A percentile compares a stretch with the other conserved stretches of the same genome.
Conservation (phyloP, 2,113 vertebrate species). For the Xerus inauris region DNA sequence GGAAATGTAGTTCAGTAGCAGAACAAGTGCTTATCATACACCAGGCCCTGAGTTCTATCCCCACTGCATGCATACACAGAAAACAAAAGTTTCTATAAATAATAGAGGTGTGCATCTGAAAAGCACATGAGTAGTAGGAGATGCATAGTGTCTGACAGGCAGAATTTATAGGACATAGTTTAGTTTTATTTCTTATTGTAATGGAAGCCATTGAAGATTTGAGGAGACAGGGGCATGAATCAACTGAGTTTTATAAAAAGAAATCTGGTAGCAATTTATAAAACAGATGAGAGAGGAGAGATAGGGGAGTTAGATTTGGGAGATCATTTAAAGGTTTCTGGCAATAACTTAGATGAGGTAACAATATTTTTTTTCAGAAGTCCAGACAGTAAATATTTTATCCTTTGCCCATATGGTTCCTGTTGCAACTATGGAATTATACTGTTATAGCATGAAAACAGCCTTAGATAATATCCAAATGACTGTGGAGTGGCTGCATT, state of each 20-base stretch:
- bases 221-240: neutral
- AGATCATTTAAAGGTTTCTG: neutral
- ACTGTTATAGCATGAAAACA: neutral
- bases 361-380: neutral
- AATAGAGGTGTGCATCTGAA: neutral
- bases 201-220: neutral
- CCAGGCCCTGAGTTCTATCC: neutral
- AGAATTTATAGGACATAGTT: neutral
- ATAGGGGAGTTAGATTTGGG: neutral
- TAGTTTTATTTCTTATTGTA: slow-evolving; percentile 36
- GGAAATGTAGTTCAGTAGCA: neutral
- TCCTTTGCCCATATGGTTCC: neutral
- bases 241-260: neutral
- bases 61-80: neutral
- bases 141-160: neutral
- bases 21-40: neutral
- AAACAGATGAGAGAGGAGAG: slow-evolving; percentile 8
- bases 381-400: slow-evolving; percentile 29
- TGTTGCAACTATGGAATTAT: neutral
- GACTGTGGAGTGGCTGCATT: neutral
- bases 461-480: neutral
- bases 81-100: slow-evolving; percentile 6
- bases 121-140: neutral
- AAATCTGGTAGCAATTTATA: slow-evolving; percentile 20
- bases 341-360: slow-evolving; percentile 18